Conservation (phyloP, 2,888 invertebrate genomes). For the Idaea biselata region DNA sequence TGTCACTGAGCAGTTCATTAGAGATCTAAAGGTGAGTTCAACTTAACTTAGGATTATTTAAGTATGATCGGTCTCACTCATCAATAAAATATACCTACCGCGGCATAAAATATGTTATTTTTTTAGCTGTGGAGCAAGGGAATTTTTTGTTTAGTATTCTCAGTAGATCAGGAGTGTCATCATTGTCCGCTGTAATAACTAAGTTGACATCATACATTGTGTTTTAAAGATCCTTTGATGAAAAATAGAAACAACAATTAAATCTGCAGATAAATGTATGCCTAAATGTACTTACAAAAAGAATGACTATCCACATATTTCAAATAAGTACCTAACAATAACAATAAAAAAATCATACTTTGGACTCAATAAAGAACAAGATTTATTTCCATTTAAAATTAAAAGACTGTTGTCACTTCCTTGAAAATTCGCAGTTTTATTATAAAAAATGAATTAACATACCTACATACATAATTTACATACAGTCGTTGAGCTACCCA, state of each 20-base stretch:
- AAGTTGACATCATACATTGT: no score
- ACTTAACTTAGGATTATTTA: background rate
- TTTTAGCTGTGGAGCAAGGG: background rate
- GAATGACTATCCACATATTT: background rate
- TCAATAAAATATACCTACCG: no score
- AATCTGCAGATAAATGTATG: no score
- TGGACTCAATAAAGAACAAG: conserved; percentile 3
- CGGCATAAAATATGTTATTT: background rate
- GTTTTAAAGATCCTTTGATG: no score
- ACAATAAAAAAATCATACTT: conserved; percentile 4
- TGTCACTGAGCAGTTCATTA: conserved; percentile 93
- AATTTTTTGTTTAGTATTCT: no score
- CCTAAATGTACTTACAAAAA: background rate
- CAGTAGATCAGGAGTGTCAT: no score
- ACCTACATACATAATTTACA: no score
- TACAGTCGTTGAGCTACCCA: background rate
- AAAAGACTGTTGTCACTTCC: background rate
- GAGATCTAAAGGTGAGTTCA: conserved; percentile 86
- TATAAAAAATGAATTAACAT: background rate
- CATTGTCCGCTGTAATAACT: background rate
- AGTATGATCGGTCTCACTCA: no score
- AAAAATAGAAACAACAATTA: no score
- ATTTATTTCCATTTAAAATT: conserved; percentile 5
- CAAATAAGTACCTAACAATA: background rate
- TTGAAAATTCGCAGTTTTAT: background rate